phyloP scores from a whole-genome alignment of 2,888 invertebrate genomes.

The Vannuccia rotundouncinata region DNA sequence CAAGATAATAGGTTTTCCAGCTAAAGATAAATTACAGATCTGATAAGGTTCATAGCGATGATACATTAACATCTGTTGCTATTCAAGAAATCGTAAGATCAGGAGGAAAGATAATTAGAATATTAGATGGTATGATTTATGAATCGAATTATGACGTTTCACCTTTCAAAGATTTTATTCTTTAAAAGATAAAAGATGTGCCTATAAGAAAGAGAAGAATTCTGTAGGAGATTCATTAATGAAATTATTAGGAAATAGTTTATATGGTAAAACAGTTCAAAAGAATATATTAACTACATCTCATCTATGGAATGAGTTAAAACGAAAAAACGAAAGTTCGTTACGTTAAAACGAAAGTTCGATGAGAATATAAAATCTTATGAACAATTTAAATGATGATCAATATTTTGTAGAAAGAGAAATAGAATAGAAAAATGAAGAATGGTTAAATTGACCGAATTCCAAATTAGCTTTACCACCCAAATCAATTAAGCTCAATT shows the following conservation, averaged over 20 bases:
- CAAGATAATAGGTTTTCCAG: no score
- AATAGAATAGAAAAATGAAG: background rate
- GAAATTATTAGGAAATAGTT: constrained; percentile 29
- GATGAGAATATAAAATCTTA: constrained; percentile 21
- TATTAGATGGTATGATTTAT: constrained; percentile 11
- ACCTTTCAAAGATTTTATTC: constrained; percentile 24
- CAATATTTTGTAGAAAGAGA: constrained; percentile 30
- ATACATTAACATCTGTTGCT: no score
- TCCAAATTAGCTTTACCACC: background rate
- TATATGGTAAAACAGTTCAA: constrained; percentile 34
- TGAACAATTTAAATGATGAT: constrained; percentile 27
- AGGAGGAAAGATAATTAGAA: constrained; percentile 15
- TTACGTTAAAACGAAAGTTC: constrained; percentile 29
- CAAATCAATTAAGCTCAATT: background rate
- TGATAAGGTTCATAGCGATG: no score
- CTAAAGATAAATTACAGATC: no score
- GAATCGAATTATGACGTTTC: background rate
- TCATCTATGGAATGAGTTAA: constrained; percentile 35
- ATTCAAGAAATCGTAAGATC: no score
- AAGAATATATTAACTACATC: constrained; percentile 29
- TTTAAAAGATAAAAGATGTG: background rate
- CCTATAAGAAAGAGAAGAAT: constrained; percentile 23
- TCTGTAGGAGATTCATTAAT: constrained; percentile 28
- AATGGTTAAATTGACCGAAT: no score
- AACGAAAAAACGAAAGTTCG: no score